phyloP scores from a whole-genome alignment of 2,888 invertebrate genomes.

The Mimachlamys varia region DNA sequence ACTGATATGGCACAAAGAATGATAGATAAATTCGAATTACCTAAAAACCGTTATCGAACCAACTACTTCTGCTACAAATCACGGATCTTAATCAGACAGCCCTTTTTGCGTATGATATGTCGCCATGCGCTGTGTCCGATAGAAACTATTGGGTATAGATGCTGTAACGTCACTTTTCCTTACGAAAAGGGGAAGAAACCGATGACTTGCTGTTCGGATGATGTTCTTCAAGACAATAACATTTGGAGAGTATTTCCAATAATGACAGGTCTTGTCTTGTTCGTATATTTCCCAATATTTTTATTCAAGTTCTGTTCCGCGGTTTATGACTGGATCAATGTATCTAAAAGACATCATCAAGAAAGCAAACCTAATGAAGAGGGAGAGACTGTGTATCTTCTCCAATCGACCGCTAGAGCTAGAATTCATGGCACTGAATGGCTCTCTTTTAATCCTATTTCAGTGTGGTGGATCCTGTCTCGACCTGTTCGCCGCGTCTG shows the following conservation, averaged over 20 bases:
- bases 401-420: background rate
- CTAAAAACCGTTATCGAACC: background rate
- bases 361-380: background rate
- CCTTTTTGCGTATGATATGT: background rate
- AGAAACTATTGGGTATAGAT: constrained; percentile 38
- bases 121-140: constrained; percentile 38
- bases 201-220: constrained; percentile 8
- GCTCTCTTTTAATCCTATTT: constrained; percentile 29
- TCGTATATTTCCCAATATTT: constrained; percentile 40
- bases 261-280: constrained; percentile 37
- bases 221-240: background rate
- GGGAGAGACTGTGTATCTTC: background rate
- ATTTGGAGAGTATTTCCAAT: constrained; percentile 44
- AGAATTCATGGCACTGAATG: background rate
- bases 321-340: background rate
- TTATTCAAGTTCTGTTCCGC: constrained; percentile 30
- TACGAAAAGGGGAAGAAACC: background rate
- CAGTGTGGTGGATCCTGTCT: background rate
- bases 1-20: background rate
- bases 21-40: background rate
- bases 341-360: background rate
- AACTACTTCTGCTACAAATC: constrained; percentile 38
- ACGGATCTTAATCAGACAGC: background rate
- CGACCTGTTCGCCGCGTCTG: background rate
- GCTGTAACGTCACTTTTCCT: background rate